Conservation (phyloP, 2,113 vertebrate species). For the Apaloderma vittatum region DNA sequence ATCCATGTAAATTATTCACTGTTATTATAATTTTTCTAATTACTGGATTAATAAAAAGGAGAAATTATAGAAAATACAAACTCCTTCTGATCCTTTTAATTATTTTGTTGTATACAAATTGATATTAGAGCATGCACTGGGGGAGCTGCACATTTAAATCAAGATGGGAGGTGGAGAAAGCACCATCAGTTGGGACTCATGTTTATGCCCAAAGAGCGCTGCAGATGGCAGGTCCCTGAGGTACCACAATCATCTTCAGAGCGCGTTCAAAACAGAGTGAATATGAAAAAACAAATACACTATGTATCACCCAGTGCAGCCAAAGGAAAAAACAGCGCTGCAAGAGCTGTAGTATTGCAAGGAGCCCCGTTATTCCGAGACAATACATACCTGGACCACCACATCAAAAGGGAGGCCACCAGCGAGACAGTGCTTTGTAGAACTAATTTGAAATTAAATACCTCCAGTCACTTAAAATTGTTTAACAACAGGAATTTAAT, state of each 20-base stretch:
- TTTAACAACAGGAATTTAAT: neutral
- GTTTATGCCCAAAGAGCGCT: neutral
- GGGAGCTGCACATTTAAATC: neutral
- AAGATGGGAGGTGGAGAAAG: neutral
- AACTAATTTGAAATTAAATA: neutral
- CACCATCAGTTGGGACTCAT: neutral
- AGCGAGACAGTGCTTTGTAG: neutral
- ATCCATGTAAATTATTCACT: neutral
- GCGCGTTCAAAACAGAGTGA: neutral
- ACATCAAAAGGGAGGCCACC: neutral
- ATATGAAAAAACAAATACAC: neutral
- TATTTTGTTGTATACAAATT: neutral
- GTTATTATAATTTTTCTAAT: neutral
- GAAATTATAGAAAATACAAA: neutral
- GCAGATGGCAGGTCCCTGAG: neutral
- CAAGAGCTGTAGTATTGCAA: neutral
- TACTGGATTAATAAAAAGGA: neutral
- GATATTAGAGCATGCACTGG: neutral
- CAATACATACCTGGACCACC: neutral
- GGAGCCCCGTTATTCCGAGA: neutral
- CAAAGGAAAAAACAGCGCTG: neutral
- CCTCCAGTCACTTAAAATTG: neutral
- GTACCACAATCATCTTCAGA: neutral
- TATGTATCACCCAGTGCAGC: neutral
- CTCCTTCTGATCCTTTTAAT: neutral